Evolutionary conservation across 2,888 invertebrate genomes (phyloP), one percentile per base, ranked within the genome.

Genomic region (Schizotus pectinicornis): DNA sequence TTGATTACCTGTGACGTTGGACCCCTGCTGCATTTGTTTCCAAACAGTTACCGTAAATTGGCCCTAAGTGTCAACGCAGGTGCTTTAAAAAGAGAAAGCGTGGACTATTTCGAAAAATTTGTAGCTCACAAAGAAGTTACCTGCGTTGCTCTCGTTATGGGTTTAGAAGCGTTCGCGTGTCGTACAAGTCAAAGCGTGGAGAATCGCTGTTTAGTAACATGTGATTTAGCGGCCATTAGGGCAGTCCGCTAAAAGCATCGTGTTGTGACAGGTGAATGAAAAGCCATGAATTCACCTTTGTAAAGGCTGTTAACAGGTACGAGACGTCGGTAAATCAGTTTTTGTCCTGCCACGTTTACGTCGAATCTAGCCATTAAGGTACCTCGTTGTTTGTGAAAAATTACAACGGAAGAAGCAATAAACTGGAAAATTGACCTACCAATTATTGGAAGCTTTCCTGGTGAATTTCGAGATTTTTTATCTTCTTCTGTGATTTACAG

Each of bases 41-140:
- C 58, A 64, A 64, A 66, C 58, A 64, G 41, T 59, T 62, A 56
- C 46, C 39, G 46, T 45, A 43, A 22, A 39, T 51, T 50, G 41
- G 46, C 47, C 39, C 39, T 36, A 46, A 47, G 34, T 54, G 54
- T 54, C 54, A 54, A 54, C 47, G 34, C 30, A 46, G 35, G 55
- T 59, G 53, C 61, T 56, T 62, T 61, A 57, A 50, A 56, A 59
- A 62, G 63, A 61, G 63, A 65, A 63, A 63, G 65, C 59, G 60
- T 52, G 48, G 42, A 50, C 45, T 56, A 53, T 61, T 58, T 56
- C 61, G 56, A 55, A 63, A 63, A 61, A 58, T 50, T 56, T 35
- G 39, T 46, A 37, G 35, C 39, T n/a, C 46, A 57, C 51, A 57
- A 52, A 57, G 51, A 46, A n/a, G 34, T 45, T 57, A 57, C 57